A percentile compares a stretch with the other conserved stretches of the same genome.
Conservation (phyloP, 2,797 vertebrate species). For the Pantherophis vulpinus region DNA sequence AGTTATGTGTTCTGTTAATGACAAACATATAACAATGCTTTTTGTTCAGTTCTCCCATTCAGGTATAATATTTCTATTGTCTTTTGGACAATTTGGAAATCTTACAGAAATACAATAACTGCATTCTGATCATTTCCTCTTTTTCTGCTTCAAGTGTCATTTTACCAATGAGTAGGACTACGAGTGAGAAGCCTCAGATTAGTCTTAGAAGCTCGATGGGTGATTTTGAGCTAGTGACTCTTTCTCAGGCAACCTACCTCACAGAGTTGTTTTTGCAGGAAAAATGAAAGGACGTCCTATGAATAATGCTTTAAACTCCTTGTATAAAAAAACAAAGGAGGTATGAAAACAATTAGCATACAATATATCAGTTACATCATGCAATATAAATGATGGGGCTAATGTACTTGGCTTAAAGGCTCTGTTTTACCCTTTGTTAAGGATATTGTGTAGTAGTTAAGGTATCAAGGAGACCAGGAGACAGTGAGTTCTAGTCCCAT, state of each 20-base stretch:
- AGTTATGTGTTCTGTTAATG: neutral
- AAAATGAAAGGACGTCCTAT: neutral
- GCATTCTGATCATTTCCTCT: neutral
- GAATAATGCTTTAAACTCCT: neutral
- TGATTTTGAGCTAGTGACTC: neutral
- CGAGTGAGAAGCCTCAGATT: neutral
- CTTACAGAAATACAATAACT: neutral
- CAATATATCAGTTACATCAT: neutral
- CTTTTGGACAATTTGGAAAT: neutral
- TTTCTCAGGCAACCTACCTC: neutral
- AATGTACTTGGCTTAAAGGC: neutral
- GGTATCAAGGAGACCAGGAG: neutral
- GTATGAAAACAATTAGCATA: neutral
- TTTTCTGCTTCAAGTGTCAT: neutral
- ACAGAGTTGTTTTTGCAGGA: neutral
- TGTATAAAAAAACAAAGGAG: neutral
- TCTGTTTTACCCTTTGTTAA: neutral
- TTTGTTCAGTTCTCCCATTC: neutral
- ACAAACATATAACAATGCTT: neutral
- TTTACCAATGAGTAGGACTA: neutral
- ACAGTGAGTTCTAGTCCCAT: neutral
- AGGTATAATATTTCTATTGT: neutral
- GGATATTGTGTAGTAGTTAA: neutral
- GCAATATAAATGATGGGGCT: neutral
- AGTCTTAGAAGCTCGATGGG: neutral